A percentile compares a stretch with the other conserved stretches of the same genome.
Conservation (phyloP, 2,888 invertebrate genomes). For the Rotaria sp. region DNA sequence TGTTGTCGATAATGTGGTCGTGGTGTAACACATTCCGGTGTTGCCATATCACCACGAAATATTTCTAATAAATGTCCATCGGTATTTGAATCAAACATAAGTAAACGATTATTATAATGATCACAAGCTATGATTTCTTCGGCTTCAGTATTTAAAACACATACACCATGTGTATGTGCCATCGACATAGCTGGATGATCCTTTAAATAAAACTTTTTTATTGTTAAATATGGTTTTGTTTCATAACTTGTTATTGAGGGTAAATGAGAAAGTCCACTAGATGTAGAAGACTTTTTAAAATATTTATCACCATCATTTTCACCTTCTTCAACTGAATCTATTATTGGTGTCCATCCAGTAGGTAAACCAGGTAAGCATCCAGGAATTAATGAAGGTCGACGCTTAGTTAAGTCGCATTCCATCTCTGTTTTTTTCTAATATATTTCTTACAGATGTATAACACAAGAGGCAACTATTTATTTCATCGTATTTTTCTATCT, state of each 20-base stretch:
- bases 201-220: background rate
- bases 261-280: background rate
- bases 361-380: background rate
- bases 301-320: background rate
- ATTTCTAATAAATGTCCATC: constrained; percentile 14
- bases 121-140: constrained; percentile 7
- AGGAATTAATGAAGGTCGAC: constrained; percentile 19
- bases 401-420: background rate
- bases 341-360: background rate
- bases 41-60: background rate
- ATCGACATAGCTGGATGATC: background rate
- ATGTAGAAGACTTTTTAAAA: background rate
- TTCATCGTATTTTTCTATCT: background rate
- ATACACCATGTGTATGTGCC: constrained; percentile 7
- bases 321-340: background rate
- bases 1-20: constrained; percentile 12
- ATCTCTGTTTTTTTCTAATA: background rate
- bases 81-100: constrained; percentile 6
- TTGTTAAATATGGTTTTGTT: background rate
- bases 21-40: background rate
- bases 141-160: background rate
- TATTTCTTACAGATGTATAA: background rate
- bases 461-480: background rate
- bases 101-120: constrained; percentile 28
- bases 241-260: background rate